Evolutionary conservation across 2,797 vertebrate genomes (phyloP).

Genomic region (Dicrostonyx torquatus): DNA sequence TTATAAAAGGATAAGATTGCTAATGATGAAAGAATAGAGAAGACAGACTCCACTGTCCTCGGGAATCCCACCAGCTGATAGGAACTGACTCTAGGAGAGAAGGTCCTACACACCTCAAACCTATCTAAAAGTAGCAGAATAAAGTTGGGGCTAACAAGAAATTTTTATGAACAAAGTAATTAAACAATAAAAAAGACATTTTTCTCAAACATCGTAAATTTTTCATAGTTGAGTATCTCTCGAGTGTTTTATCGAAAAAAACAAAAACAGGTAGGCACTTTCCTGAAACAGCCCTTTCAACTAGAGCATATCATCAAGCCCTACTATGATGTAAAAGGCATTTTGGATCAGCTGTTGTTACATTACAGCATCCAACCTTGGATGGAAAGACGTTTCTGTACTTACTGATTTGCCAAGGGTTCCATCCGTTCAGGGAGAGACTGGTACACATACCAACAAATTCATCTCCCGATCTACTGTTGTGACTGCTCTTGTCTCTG

Average conservation of each 20-base stretch:
- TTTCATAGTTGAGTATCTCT: constrained; percentile 21
- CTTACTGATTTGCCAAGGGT: background rate
- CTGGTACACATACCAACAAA: background rate
- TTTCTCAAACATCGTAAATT: constrained; percentile 15
- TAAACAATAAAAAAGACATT: background rate
- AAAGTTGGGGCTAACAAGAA: background rate
- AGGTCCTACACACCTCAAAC: background rate
- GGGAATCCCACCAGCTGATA: background rate
- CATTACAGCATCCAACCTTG: background rate
- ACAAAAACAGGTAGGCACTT: background rate
- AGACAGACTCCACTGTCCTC: background rate
- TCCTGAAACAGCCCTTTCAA: background rate
- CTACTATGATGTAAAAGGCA: background rate
- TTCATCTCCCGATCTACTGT: background rate
- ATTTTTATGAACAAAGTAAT: background rate
- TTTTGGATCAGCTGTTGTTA: background rate
- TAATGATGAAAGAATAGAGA: background rate
- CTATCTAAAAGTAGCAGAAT: constrained; percentile 7
- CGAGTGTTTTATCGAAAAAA: background rate
- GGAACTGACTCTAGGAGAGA: background rate
- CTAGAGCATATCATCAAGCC: background rate
- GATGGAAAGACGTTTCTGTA: background rate
- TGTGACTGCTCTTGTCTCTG: background rate
- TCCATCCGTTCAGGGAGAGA: background rate
- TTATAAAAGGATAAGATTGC: background rate